phyloP scores from a whole-genome alignment of 1,140 invertebrate species.

The Sinella curviseta region DNA sequence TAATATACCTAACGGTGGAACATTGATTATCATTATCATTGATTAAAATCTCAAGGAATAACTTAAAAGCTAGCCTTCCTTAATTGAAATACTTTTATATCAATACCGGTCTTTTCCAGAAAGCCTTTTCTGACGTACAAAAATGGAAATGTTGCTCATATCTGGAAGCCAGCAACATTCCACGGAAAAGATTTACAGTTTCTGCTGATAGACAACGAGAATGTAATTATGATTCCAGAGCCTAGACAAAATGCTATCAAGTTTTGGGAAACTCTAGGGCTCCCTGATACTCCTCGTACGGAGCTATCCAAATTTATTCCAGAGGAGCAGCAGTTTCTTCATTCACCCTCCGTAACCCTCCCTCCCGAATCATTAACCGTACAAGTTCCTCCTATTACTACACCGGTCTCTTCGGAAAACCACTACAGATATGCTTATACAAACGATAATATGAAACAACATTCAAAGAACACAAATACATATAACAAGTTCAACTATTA shows the following conservation, averaged over 20 bases:
- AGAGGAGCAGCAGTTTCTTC: neutral
- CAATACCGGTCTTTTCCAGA: neutral
- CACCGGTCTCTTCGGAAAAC: too few relatives aligned
- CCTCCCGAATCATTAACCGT: too few relatives aligned
- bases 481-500: too few relatives aligned
- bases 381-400: too few relatives aligned
- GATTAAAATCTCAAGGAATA: too few relatives aligned
- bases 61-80: too few relatives aligned
- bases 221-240: conserved; percentile 29
- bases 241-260: conserved; percentile 12
- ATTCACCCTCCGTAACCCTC: too few relatives aligned
- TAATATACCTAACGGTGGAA: too few relatives aligned
- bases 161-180: conserved; percentile 23
- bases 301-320: neutral
- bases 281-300: conserved; percentile 7
- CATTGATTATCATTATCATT: neutral
- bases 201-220: conserved; percentile 22
- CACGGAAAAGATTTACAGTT: conserved; percentile 21
- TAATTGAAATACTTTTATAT: neutral
- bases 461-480: too few relatives aligned
- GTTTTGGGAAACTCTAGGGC: conserved; percentile 32
- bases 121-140: neutral
- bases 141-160: neutral
- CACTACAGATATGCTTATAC: too few relatives aligned
- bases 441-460: too few relatives aligned